A percentile compares a stretch with the other conserved stretches of the same genome.
Evolutionary conservation across 2,113 vertebrate species (phyloP).

Genomic region (Cebidichthys violaceus): DNA sequence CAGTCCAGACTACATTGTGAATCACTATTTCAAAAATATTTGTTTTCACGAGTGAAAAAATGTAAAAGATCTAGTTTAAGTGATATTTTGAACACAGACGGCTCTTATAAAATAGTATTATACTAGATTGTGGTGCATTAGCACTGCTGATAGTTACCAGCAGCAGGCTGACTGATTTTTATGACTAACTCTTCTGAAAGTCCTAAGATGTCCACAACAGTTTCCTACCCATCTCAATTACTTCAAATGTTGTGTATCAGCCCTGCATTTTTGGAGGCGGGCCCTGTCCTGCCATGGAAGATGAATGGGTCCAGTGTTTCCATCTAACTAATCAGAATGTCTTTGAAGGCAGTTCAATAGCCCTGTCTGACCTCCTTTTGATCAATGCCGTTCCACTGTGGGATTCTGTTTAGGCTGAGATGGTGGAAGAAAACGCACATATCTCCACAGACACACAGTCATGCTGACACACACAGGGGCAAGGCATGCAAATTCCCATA

Average conservation of each 20-base stretch:
- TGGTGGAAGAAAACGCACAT: conserved; percentile 15
- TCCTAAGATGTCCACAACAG: background rate
- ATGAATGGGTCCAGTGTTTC: conserved; percentile 72
- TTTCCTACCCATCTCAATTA: conserved; percentile 21
- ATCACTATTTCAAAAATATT: background rate
- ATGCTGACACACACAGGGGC: conserved; percentile 11
- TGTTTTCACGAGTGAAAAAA: background rate
- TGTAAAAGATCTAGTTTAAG: too few species aligned
- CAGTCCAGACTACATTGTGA: background rate
- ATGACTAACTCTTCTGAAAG: conserved; percentile 1
- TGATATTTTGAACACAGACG: too few species aligned
- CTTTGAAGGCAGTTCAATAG: conserved; percentile 78
- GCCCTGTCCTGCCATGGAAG: conserved; percentile 70
- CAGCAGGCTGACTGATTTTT: background rate
- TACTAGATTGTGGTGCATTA: conserved; percentile 36
- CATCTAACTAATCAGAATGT: conserved; percentile 77
- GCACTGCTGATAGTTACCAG: background rate
- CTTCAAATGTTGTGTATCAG: conserved; percentile 51
- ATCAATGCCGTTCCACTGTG: conserved; percentile 75
- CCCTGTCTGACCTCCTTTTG: conserved; percentile 77
- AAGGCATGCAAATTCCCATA: conserved; percentile 38
- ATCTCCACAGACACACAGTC: background rate
- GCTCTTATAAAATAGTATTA: conserved; percentile 31
- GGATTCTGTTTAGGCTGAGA: conserved; percentile 60
- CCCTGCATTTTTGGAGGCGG: conserved; percentile 49